These are phyloP conservation scores for Dallia pectoralis DNA, from an alignment of 2,797 vertebrate genomes.

Conservation along the genomic window DNA sequence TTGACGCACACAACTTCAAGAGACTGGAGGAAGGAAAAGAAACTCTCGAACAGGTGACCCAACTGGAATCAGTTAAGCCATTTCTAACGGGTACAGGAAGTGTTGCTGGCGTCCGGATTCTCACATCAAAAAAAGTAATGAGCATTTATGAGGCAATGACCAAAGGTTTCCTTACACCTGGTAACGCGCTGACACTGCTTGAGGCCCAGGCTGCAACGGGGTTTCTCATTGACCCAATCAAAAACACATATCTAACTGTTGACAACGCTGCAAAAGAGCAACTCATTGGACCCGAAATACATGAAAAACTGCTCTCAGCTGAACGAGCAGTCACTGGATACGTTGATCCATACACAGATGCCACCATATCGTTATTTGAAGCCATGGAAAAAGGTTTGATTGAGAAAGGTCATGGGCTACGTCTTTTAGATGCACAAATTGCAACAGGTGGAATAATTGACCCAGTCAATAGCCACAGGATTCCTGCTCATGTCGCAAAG, in stretches of 20 bases:
- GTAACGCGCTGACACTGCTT: slow-evolving; percentile 64
- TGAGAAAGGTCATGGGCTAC: slow-evolving; percentile 57
- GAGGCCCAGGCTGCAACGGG: slow-evolving; percentile 77
- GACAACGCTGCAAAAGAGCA: slow-evolving; percentile 65
- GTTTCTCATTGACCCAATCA: slow-evolving; percentile 70
- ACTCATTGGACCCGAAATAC: slow-evolving; percentile 67
- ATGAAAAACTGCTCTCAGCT: slow-evolving; percentile 67
- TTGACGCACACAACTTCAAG: slow-evolving; percentile 76
- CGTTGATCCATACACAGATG: slow-evolving; percentile 67
- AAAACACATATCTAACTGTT: slow-evolving; percentile 62
- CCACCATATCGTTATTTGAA: slow-evolving; percentile 70
- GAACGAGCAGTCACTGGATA: slow-evolving; percentile 70
- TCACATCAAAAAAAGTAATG: slow-evolving; percentile 64
- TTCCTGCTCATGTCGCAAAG: slow-evolving; percentile 79
- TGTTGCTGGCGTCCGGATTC: slow-evolving; percentile 72
- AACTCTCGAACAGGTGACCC: slow-evolving; percentile 69
- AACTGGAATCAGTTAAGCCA: slow-evolving; percentile 71
- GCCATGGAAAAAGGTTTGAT: slow-evolving; percentile 67
- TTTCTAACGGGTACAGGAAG: slow-evolving; percentile 81
- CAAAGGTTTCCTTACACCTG: slow-evolving; percentile 60
- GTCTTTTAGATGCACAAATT: slow-evolving; percentile 73
- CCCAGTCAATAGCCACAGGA: slow-evolving; percentile 76
- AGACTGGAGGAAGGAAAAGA: slow-evolving; percentile 74
- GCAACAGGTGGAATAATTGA: slow-evolving; percentile 87
- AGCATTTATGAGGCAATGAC: slow-evolving; percentile 69